These are phyloP conservation scores for Centropus unirufus DNA, from an alignment of 2,113 vertebrate species.

Conservation along the genomic window DNA sequence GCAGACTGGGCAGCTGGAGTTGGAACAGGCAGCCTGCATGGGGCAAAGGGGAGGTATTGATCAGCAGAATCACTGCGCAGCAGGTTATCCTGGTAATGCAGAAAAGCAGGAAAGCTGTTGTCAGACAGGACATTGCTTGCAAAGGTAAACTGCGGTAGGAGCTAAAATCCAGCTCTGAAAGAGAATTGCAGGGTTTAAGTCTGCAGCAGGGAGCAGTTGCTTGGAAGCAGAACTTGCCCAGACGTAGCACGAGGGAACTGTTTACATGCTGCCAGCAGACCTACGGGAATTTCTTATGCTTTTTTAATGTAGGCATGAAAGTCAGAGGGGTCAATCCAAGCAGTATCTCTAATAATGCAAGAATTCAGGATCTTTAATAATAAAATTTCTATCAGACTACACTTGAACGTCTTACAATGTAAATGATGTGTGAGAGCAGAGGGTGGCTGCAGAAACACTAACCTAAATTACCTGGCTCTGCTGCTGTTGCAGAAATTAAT, in stretches of 20 bases:
- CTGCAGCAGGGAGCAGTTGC: not conserved
- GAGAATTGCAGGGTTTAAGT: not conserved
- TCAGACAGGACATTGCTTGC: not conserved
- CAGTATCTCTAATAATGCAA: not conserved
- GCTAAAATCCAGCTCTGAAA: not conserved
- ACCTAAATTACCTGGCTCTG: not conserved
- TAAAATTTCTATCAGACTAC: not conserved
- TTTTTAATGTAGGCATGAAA: not conserved
- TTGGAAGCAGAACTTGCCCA: not conserved
- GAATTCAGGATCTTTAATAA: not conserved
- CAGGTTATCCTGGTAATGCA: not conserved
- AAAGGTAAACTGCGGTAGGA: not conserved
- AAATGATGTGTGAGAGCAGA: not conserved
- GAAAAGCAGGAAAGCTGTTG: not conserved
- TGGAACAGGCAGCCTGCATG: accelerated
- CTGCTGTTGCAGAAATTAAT: not conserved
- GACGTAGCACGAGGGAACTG: accelerated
- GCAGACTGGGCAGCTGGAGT: accelerated
- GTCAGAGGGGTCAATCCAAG: not conserved
- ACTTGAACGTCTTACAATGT: accelerated
- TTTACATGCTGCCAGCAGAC: not conserved
- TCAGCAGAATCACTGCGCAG: not conserved
- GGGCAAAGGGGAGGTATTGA: not conserved
- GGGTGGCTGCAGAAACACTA: not conserved
- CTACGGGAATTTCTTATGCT: not conserved